Evolutionary conservation across 2,113 vertebrate species (phyloP), one percentile per base, ranked within the genome.

Genomic region (Entelurus aequoreus): DNA sequence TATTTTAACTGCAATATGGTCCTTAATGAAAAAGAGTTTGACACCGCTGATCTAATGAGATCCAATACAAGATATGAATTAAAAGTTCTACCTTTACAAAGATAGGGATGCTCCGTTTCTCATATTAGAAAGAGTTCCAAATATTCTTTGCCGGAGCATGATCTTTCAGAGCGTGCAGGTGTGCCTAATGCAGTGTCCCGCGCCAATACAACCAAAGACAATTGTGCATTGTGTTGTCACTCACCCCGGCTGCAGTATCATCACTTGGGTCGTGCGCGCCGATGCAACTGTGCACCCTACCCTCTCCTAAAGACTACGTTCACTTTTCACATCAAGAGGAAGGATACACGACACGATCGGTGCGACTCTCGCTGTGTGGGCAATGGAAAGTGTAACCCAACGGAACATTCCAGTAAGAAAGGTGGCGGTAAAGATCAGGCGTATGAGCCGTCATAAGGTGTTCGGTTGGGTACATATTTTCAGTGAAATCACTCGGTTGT

Each of bases 331-430:
- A 72, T 0, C 38, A 62, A 68, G 28, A 44, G 49, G 44, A 79
- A 67, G 66, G 40, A 61, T 65, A 37, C 37, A 71, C 54, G 62
- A 64, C 55, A 64, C 57, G 49, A 64, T 9, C 64, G 80, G 70
- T 75, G 80, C 80, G 68, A 50, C 54, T 76, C 69, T 76, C 46
- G 54, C 55, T 76, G 79, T 84, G 79, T 83, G 84, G 78, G 83
- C 78, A 78, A 70, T 74, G 81, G 81, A 85, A 85, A 79, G 69
- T 77, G 42, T 72, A 63, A 70, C 50, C 44, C 49, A 74, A 69
- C n/a, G 74, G 72, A 77, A 84, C 52, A 68, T 74, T 78, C 57
- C 77, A 72, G 60, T 71, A 59, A 3, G 0, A 16, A 53, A 63
- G 37, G 37, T 0, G 40, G 62, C 9, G 46, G 15, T 16, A 6